These are phyloP conservation scores for Acanthurus lineatus DNA, from an alignment of 2,797 vertebrate species.

Conservation along the genomic window DNA sequence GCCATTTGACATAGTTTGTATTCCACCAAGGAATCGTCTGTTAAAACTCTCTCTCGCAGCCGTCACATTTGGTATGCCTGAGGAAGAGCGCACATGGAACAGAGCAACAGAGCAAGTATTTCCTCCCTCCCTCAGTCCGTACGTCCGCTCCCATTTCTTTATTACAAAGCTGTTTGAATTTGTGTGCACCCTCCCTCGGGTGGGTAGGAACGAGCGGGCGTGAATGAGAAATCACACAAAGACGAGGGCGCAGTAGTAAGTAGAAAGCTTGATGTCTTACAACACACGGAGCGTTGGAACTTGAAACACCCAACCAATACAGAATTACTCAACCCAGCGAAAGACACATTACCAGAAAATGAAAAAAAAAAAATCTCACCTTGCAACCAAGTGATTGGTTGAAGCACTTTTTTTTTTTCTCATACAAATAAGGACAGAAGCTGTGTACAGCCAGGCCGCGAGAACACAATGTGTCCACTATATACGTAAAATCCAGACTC, in stretches of 20 bases:
- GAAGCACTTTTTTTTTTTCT: constrained; percentile 57
- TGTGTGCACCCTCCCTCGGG: constrained; percentile 46
- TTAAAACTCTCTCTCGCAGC: constrained; percentile 51
- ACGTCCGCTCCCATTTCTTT: constrained; percentile 63
- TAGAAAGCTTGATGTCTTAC: constrained; percentile 70
- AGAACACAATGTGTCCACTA: constrained; percentile 61
- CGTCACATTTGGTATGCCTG: constrained; percentile 66
- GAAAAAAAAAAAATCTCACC: constrained; percentile 36
- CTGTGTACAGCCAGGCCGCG: constrained; percentile 76
- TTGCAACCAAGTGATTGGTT: constrained; percentile 58
- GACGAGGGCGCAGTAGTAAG: constrained; percentile 56
- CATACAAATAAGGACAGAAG: constrained; percentile 78
- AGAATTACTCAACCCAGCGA: constrained; percentile 70
- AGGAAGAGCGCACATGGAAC: constrained; percentile 44
- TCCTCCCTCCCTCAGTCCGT: constrained; percentile 47
- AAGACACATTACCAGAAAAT: constrained; percentile 63
- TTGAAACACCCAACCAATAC: constrained; percentile 77
- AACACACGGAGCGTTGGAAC: constrained; percentile 69
- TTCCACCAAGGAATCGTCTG: constrained; percentile 57
- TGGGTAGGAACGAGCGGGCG: constrained; percentile 37
- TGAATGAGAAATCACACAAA: constrained; percentile 73
- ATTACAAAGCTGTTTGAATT: constrained; percentile 65
- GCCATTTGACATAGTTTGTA: constrained; percentile 61
- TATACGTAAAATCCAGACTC: constrained; percentile 45
- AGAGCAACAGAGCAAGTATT: constrained; percentile 65